Base-by-base conservation (phyloP, 2,888 invertebrate species). In the Pollenia griseotomentosa region DNA sequence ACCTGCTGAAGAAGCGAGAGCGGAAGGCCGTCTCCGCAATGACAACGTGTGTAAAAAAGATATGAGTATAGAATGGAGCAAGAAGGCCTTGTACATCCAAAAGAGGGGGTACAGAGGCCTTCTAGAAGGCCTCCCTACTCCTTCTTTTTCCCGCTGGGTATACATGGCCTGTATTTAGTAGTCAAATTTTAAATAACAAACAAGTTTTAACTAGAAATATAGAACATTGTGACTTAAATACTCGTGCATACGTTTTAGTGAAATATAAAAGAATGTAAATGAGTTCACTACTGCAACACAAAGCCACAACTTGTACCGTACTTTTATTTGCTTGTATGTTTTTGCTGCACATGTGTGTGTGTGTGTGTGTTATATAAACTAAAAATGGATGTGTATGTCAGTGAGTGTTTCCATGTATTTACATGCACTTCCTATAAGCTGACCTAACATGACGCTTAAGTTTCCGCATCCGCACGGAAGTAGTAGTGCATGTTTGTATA, bases 381-480 rank as follows among this genome's bases (percentile, higher is more conserved):
- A 42, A 57, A 33, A 5, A 33, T 33, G 8, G 53, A 48, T 82
- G 44, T 42, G 7, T 66, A 19, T 46, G 48, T 53, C 10, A 19
- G 53, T 77, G 10, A 48, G 10, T 73, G 66, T 75, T 57, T 68
- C 55, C 68, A 63, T 70, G 68, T 78, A 70, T 83, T 82, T 57
- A 59, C 79, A 83, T 83, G 65, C 74, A 80, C 71, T 83, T 86
- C 83, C 83, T 86, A 65, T 75, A 75, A 83, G 57, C 83, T 83
- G 83, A 80, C 83, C 86, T 86, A 86, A 91, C 91, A 91, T 91
- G 91, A 91, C 90, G 92, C 91, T 90, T 88, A 90, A 90, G 90
- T 91, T 91, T 92, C 92, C 92, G 92, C 85, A 88, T 86, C 89
- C 89, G 90, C 87, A 90, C 91, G 92, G 92, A 91, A 92, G 90